These are phyloP conservation scores for Deroptyus accipitrinus DNA, from an alignment of 2,113 vertebrate species.

Conservation along the genomic window DNA sequence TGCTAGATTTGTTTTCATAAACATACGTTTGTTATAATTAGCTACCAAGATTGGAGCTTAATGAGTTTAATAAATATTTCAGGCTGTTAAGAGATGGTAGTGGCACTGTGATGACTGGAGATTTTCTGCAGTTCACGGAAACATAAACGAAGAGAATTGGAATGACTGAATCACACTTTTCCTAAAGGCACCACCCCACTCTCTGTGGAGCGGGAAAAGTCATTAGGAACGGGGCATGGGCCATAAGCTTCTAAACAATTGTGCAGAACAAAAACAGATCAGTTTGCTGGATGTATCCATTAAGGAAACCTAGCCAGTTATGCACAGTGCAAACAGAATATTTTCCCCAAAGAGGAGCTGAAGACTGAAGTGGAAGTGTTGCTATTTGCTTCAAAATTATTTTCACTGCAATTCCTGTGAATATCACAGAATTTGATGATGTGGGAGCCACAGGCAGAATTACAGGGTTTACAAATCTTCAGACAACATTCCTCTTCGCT, in stretches of 20 bases:
- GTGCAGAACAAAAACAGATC: not conserved
- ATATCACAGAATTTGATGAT: not conserved
- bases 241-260: conserved; percentile 15
- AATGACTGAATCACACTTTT: conserved; percentile 7
- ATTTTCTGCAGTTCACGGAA: conserved; percentile 20
- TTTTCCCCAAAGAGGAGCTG: not conserved
- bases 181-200: not conserved
- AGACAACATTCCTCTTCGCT: not conserved
- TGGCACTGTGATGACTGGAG: conserved; percentile 9
- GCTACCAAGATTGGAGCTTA: conserved; percentile 48
- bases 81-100: conserved; percentile 33
- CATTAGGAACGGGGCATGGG: conserved; percentile 14
- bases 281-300: not conserved
- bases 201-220: conserved; percentile 6
- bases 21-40: conserved; percentile 60
- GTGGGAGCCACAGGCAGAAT: not conserved
- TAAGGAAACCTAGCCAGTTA: not conserved
- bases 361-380: not conserved
- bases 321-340: not conserved
- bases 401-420: not conserved
- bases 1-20: conserved; percentile 56
- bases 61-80: conserved; percentile 65
- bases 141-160: not conserved
- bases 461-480: not conserved
- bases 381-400: not conserved